Evolutionary conservation across 2,113 vertebrate genomes (phyloP).

Genomic region (Perca flavescens): DNA sequence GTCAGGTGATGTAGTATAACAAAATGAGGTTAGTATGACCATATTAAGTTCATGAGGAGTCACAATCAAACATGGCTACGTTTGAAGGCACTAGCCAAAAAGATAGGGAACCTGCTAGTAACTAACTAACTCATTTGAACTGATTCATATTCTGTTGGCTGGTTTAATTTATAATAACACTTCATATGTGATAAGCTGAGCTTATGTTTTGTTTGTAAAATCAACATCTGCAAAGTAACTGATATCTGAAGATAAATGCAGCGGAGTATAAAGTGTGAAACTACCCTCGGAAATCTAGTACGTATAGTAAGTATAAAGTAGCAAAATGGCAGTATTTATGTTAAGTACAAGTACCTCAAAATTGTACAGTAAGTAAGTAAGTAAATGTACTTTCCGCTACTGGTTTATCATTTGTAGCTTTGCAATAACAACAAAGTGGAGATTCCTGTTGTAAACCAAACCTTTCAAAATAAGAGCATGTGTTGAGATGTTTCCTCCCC

Average conservation of each 20-base stretch:
- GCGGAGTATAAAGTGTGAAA: no score
- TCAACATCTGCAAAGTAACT: no score
- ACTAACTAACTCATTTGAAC: no score
- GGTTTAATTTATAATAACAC: no score
- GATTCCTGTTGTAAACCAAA: neutral
- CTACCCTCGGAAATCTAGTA: no score
- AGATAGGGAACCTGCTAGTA: neutral
- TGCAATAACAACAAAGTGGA: neutral
- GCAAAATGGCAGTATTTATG: neutral
- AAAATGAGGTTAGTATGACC: neutral
- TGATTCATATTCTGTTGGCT: no score
- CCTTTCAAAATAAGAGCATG: constrained; percentile 36
- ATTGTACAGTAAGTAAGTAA: neutral
- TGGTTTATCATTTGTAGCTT: neutral
- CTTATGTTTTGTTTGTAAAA: no score
- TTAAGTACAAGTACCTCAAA: neutral
- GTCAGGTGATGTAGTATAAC: no score
- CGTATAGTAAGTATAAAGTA: no score
- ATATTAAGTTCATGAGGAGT: neutral
- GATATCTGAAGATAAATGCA: no score
- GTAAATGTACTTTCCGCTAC: neutral
- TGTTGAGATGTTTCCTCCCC: constrained; percentile 27
- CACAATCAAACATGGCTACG: neutral
- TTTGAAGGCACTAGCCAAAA: neutral
- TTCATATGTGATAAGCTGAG: no score